Conservation (phyloP, 2,113 vertebrate species). For the Chloropsis hardwickii region DNA sequence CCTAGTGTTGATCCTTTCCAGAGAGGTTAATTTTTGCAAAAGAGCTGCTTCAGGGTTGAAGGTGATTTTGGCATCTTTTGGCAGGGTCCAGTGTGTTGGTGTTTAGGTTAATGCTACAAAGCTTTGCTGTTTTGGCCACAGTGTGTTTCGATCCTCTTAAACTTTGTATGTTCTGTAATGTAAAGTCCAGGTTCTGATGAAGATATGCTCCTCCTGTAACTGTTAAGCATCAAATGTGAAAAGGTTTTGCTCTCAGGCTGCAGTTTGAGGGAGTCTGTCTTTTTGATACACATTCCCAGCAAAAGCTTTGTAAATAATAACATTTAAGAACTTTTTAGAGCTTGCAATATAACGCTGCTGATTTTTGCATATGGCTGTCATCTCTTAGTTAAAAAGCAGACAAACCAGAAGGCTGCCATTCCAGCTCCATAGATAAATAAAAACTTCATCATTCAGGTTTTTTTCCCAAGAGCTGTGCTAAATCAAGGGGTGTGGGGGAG, state of each 20-base stretch:
- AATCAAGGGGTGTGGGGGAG: not conserved
- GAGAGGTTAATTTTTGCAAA: not conserved
- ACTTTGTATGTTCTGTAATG: not conserved
- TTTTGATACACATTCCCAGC: not conserved
- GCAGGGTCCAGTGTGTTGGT: not conserved
- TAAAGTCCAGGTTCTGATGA: not conserved
- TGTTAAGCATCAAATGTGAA: not conserved
- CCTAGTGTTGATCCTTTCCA: not conserved
- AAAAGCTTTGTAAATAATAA: not conserved
- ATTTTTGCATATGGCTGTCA: not conserved
- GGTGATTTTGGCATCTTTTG: not conserved
- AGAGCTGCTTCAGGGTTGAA: not conserved
- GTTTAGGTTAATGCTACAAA: not conserved
- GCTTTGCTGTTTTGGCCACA: not conserved
- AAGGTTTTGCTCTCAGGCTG: not conserved
- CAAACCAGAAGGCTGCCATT: not conserved
- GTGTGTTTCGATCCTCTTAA: not conserved
- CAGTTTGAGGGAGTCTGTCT: not conserved
- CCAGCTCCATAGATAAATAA: not conserved
- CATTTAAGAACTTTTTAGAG: not conserved
- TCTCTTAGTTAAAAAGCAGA: not conserved
- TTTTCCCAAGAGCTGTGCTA: not conserved
- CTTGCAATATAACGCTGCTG: not conserved
- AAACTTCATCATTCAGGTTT: not conserved
- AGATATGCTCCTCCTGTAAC: not conserved